Evolutionary conservation across 2,797 vertebrate genomes (phyloP), one percentile per base, ranked within the genome.

Genomic region (Myripristis jacobus): DNA sequence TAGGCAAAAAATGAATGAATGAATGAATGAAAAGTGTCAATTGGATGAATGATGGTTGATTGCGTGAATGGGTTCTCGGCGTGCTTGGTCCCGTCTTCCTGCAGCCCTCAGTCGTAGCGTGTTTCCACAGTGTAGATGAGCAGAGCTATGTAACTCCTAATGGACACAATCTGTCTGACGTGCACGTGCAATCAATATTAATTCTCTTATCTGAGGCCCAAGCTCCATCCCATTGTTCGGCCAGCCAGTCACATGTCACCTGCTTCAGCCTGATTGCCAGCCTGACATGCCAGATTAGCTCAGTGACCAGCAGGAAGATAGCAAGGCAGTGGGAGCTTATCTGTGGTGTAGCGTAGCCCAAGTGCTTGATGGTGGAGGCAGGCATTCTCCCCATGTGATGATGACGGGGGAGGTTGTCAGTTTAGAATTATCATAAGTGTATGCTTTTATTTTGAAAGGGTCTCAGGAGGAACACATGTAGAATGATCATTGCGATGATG

Each of bases 171-270:
- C 85, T 66, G 77, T 65, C 79, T 63, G 70, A 92, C 90, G 87
- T 84, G 76, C 72, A 73, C 80, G 84, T 84, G 76, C 86, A 92
- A 92, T 94, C 92, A 87, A 92, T 93, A 91, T 83, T 88, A 86
- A 87, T 93, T 93, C 83, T 86, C 85, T 92, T 91, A 91, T 93
- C 88, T 74, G 79, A 73, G 67, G 66, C 62, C 56, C 59, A 76
- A 76, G 70, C 81, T 81, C 71, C 80, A 60, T 90, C 78, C 83
- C 55, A 84, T 88, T 89, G 90, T 90, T 81, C 78, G 84, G 68
- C 72, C 80, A 56, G 80, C 88, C 85, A 87, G 84, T 88, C 85
- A 79, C 79, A 87, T 75, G 85, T 89, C 89, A 88, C 83, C 78
- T 91, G 89, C 84, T 73, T 64, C 66, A 58, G 87, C 48, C 83